Percentiles rank a stretch among this genome's conserved stretches.
Conservation (phyloP, 1,140 invertebrate genomes). For the Pseudomyrmex pallidus region DNA sequence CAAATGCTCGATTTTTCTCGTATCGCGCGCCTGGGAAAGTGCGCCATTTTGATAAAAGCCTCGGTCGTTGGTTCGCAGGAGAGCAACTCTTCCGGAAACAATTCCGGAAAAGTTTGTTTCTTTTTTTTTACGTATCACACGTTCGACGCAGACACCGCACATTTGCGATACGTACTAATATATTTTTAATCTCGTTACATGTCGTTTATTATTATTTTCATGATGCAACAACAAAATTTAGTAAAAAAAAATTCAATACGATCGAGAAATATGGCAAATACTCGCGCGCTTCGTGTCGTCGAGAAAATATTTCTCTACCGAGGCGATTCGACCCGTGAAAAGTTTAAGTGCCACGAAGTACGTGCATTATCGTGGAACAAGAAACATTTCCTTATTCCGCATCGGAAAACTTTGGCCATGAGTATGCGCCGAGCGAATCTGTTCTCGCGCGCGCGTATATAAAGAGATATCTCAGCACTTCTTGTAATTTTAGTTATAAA, state of each 20-base stretch:
- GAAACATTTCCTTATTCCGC: constrained; percentile 40
- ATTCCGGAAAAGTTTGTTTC: constrained; percentile 15
- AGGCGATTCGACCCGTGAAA: constrained; percentile 16
- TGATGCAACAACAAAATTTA: background rate
- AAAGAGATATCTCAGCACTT: background rate
- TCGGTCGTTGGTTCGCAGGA: background rate
- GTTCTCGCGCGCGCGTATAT: constrained; percentile 1
- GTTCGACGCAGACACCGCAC: background rate
- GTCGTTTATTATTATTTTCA: background rate
- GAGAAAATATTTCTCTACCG: constrained; percentile 37
- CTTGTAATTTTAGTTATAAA: constrained; percentile 4
- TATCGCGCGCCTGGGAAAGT: constrained; percentile 27
- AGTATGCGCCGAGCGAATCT: constrained; percentile 24
- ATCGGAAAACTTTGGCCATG: constrained; percentile 26
- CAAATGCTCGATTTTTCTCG: constrained; percentile 32
- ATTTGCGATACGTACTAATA: background rate
- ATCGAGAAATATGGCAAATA: background rate
- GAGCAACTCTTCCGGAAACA: constrained; percentile 18
- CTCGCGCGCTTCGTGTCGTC: background rate
- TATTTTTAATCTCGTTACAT: background rate
- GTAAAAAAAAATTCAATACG: constrained; percentile 12
- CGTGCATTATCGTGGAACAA: constrained; percentile 46
- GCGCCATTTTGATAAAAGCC: constrained; percentile 38
- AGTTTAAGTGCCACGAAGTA: constrained; percentile 50
- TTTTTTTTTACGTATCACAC: background rate